Evolutionary conservation across 2,888 invertebrate genomes (phyloP).

Genomic region (Latheticus oryzae): DNA sequence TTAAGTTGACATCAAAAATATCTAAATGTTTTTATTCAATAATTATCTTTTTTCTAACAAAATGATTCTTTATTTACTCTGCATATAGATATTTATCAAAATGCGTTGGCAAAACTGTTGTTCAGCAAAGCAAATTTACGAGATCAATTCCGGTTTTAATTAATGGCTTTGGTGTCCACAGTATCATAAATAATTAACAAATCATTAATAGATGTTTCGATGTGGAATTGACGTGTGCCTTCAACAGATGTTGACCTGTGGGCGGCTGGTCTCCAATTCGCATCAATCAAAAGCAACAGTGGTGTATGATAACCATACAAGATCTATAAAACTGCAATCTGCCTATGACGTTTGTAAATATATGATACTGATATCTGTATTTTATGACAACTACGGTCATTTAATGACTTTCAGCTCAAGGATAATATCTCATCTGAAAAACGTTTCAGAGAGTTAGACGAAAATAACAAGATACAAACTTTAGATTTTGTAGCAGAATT

Average conservation of each 20-base stretch:
- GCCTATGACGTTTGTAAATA: conserved; percentile 47
- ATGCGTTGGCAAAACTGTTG: too few species aligned
- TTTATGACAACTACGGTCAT: conserved; percentile 30
- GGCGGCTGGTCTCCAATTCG: conserved; percentile 40
- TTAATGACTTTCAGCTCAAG: too few species aligned
- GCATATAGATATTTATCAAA: too few species aligned
- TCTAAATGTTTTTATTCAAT: too few species aligned
- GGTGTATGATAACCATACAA: conserved; percentile 43
- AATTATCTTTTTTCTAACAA: too few species aligned
- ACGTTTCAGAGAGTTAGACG: too few species aligned
- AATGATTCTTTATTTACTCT: too few species aligned
- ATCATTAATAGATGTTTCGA: conserved; percentile 43
- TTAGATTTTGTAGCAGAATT: neutral
- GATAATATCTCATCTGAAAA: too few species aligned
- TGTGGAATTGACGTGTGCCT: conserved; percentile 44
- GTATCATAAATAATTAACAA: conserved; percentile 44
- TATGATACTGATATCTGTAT: conserved; percentile 38
- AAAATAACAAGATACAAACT: neutral
- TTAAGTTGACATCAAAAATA: too few species aligned
- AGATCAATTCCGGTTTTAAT: conserved; percentile 29
- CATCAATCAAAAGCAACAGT: conserved; percentile 49
- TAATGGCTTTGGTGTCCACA: conserved; percentile 32
- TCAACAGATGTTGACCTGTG: conserved; percentile 44
- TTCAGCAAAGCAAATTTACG: neutral
- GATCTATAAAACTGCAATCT: conserved; percentile 47